Evolutionary conservation across 2,888 invertebrate genomes (phyloP), one percentile per base, ranked within the genome.

Genomic region (Diaprepes abbreviatus): DNA sequence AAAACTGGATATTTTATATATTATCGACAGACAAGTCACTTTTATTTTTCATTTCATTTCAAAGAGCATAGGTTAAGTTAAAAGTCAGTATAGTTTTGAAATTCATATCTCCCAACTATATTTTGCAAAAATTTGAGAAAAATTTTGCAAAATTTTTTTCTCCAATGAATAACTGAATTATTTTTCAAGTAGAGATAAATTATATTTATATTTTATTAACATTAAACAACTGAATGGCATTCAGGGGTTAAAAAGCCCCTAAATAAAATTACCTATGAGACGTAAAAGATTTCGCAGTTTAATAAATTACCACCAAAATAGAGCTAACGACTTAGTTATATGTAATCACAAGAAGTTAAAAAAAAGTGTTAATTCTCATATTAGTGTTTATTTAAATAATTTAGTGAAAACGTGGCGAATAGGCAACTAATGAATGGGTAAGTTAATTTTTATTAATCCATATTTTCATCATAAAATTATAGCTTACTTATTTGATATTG

Each of bases 11-110:
- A 35, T 55, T 50, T 28, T 9, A 28, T 50, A 2, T 16, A 14
- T 50, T 50, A 50, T 50, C 48, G n/a, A 1, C 48, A 50, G 48
- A 28, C 9, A 6, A 28, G 28, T 28, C 14, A 50, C 2, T 31
- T 14, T 14, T 28, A 50, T 28, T 50, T 28, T 28, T 4, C 28
- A 50, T 28, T 28, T 4, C 28, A 50, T 1, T 28, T 16, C n/a
- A n/a, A 35, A n/a, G 10, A n/a, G 6, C 2, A 2, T 35, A 35
- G 35, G 35, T 35, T 35, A 35, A n/a, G n/a, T n/a, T n/a, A n/a
- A n/a, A n/a, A n/a, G n/a, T n/a, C n/a, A n/a, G n/a, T n/a, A n/a
- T n/a, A n/a, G n/a, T n/a, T n/a, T n/a, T n/a, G n/a, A n/a, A n/a
- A n/a, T n/a, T n/a, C n/a, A n/a, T n/a, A n/a, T n/a, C n/a, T n/a